Percentiles rank a stretch among this genome's conserved stretches.
Conservation (phyloP, 2,113 vertebrate species). For the Chinchilla lanigera region DNA sequence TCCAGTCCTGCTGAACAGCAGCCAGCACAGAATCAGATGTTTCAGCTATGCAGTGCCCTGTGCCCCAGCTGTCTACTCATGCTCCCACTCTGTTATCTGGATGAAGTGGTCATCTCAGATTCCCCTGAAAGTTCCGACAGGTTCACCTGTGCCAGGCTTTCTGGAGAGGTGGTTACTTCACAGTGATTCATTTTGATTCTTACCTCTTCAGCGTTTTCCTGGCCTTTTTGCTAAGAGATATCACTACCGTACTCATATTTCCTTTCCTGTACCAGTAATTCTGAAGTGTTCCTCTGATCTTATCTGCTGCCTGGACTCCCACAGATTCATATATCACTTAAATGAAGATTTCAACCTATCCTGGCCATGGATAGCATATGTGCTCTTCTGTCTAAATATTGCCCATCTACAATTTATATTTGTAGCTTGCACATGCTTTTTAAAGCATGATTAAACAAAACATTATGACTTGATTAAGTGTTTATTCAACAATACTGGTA, state of each 20-base stretch:
- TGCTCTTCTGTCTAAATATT: neutral
- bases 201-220: neutral
- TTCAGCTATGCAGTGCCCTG: no score
- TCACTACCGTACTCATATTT: neutral
- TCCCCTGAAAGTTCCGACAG: neutral
- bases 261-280: neutral
- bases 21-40: neutral
- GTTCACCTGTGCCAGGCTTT: neutral
- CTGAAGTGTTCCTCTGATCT: neutral
- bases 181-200: neutral
- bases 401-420: neutral
- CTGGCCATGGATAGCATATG: neutral
- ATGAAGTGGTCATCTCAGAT: neutral
- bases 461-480: neutral
- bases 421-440: neutral
- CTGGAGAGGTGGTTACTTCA: neutral
- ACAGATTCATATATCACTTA: neutral
- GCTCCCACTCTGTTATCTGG: neutral
- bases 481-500: neutral
- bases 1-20: neutral
- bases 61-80: neutral
- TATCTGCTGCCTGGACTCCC: neutral
- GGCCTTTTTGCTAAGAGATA: neutral
- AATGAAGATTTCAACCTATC: neutral
- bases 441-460: neutral